Evolutionary conservation across 2,113 vertebrate species (phyloP).

Genomic region (Rhinolophus ferrumequinum): DNA sequence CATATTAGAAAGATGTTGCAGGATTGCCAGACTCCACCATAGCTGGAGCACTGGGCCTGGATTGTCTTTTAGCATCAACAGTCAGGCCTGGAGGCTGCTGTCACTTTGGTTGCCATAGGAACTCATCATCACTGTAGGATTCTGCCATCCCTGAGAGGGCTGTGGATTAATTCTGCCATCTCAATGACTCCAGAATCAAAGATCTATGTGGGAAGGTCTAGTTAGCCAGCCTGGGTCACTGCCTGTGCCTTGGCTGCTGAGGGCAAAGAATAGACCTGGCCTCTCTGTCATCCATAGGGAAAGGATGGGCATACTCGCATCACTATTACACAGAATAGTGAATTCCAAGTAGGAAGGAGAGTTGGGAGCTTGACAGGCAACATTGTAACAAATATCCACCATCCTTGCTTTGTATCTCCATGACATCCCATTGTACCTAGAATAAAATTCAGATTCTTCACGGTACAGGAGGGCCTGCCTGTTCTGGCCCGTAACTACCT

Average conservation of each 20-base stretch:
- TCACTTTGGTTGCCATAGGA: background rate
- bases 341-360: constrained; percentile 4
- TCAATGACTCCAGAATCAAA: background rate
- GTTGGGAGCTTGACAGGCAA: background rate
- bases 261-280: background rate
- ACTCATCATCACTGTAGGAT: background rate
- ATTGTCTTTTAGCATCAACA: background rate
- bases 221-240: background rate
- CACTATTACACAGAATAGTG: background rate
- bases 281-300: background rate
- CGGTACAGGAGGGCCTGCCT: background rate
- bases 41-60: background rate
- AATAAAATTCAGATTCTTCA: constrained; percentile 34
- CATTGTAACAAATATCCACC: background rate
- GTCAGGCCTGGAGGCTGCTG: background rate
- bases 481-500: background rate
- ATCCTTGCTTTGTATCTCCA: background rate
- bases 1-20: background rate
- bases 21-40: background rate
- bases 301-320: background rate
- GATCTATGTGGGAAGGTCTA: background rate
- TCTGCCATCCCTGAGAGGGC: background rate
- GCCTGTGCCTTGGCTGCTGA: background rate
- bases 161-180: background rate
- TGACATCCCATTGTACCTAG: background rate